These are phyloP conservation scores for Muschampia plurimacula DNA, from an alignment of 2,888 invertebrate species.

Conservation along the genomic window DNA sequence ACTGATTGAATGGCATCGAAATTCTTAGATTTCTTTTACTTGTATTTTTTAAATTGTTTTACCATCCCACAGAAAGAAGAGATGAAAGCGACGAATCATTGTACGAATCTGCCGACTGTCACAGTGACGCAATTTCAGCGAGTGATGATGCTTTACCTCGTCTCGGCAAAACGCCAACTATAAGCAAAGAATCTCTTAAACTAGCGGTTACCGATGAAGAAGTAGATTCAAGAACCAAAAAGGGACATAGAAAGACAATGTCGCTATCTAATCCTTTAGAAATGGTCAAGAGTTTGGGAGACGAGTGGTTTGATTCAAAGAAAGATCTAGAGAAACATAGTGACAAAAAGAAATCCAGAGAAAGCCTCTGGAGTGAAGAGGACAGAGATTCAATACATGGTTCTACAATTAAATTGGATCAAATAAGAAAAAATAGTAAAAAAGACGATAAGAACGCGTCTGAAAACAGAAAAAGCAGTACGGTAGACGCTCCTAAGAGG, in stretches of 20 bases:
- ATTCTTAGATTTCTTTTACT: constrained; percentile 25
- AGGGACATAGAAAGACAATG: constrained; percentile 80
- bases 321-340: constrained; percentile 71
- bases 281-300: constrained; percentile 77
- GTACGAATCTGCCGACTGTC: constrained; percentile 80
- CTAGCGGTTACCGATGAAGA: constrained; percentile 80
- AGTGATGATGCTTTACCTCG: constrained; percentile 76
- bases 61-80: constrained; percentile 68
- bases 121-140: constrained; percentile 77
- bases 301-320: constrained; percentile 78
- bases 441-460: constrained; percentile 69
- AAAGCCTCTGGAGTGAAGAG: constrained; percentile 82
- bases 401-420: constrained; percentile 69
- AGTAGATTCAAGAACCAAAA: constrained; percentile 65
- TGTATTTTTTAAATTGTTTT: constrained; percentile 32
- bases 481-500: constrained; percentile 71
- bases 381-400: constrained; percentile 77
- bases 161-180: constrained; percentile 72
- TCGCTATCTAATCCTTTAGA: constrained; percentile 80
- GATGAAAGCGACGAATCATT: constrained; percentile 82
- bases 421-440: constrained; percentile 71
- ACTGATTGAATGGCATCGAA: constrained; percentile 44
- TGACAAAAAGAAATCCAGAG: constrained; percentile 78
- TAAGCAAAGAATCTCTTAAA: constrained; percentile 80
- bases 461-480: constrained; percentile 67